A percentile compares a stretch with the other conserved stretches of the same genome.
phyloP scores from a whole-genome alignment of 2,113 vertebrate genomes.

The Macrotus californicus region DNA sequence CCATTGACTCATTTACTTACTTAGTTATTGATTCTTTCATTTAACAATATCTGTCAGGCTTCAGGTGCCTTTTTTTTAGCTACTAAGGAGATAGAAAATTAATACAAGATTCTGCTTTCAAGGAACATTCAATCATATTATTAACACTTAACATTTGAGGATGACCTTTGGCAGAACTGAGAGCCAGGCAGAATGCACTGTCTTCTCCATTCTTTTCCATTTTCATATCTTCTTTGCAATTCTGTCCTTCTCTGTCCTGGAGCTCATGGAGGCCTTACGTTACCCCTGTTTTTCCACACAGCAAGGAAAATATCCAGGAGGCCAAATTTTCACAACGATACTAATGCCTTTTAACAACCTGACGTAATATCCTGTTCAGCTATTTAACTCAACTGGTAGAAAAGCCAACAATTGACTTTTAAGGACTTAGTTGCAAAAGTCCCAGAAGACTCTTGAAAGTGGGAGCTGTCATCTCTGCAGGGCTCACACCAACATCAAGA shows the following conservation, averaged over 20 bases:
- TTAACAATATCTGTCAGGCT: background rate
- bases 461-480: background rate
- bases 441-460: background rate
- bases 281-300: background rate
- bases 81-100: constrained; percentile 19
- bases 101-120: background rate
- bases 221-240: background rate
- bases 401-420: constrained; percentile 28
- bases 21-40: background rate
- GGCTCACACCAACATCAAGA: background rate
- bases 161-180: background rate
- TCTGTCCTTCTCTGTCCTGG: background rate
- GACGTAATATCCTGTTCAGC: background rate
- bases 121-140: background rate
- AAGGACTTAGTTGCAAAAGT: constrained; percentile 1
- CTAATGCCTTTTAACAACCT: constrained; percentile 18
- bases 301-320: background rate
- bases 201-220: background rate
- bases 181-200: background rate
- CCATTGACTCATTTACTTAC: constrained; percentile 35
- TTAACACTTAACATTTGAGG: background rate
- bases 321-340: background rate
- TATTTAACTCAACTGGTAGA: background rate
- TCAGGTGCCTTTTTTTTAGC: background rate
- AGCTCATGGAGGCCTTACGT: background rate